Evolutionary conservation across 2,888 invertebrate species (phyloP), one percentile per base, ranked within the genome.

Genomic region (Eulithis prunata): DNA sequence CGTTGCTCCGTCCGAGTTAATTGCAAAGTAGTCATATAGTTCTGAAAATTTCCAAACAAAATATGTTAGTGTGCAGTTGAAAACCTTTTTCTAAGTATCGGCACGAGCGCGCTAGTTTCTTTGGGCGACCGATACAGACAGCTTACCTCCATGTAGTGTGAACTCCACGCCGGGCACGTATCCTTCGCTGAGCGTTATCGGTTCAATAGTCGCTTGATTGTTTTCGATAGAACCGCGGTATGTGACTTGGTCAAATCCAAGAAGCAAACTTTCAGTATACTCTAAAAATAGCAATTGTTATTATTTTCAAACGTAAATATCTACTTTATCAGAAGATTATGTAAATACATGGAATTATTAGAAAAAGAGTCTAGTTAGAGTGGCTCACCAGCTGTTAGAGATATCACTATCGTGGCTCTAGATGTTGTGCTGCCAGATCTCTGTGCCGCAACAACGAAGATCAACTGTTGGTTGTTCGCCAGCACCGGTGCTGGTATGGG

Each of bases 141-240:
- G 10, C 59, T 70, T 70, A 81, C 82, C 80, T 74, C 80, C 80
- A 11, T 70, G 68, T 58, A 82, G 57, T 1, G 59, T 49, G 52
- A 81, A 80, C 10, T 51, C 13, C 0, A 84, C 81, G 28, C 69
- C 66, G 11, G 68, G n/a, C 10, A 68, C 69, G 62, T 74, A 79
- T 57, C 80, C 83, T 58, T 78, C 76, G 13, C 54, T 73, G 6
- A 83, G 74, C 28, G 70, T 72, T 47, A 83, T 79, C 2, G 73
- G 57, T 13, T 69, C 69, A 52, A 81, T 66, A 12, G 56, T 64
- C 5, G 75, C 53, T 1, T 53, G 51, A 45, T 70, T 63, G 13
- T 71, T 69, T 38, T 74, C 69, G 4, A 82, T 72, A 3, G 75
- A 66, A 5, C 83, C 82, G 1, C 75, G 13, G 62, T 79, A 81